A percentile compares a stretch with the other conserved stretches of the same genome.
Evolutionary conservation across 35 echinoderm and acorn worm genomes (phyloP).

Genomic region (Diadema setosum): DNA sequence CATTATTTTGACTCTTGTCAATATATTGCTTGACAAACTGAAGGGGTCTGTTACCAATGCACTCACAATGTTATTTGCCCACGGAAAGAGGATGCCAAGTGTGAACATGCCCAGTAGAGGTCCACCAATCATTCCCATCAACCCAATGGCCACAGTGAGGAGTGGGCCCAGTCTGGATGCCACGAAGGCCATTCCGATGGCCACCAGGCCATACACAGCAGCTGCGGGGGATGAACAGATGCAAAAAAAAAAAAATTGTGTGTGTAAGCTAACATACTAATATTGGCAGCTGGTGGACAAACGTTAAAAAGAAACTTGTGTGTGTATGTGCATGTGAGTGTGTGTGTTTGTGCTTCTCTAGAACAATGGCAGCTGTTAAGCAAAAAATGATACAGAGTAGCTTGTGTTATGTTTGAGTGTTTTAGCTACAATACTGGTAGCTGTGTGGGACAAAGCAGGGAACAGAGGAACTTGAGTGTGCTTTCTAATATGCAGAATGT

Average conservation of each 20-base stretch:
- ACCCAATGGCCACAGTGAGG: slow-evolving; percentile 50
- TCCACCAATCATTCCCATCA: slow-evolving; percentile 69
- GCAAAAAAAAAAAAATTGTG: neutral
- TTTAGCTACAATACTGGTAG: too few species aligned
- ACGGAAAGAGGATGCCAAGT: slow-evolving; percentile 74
- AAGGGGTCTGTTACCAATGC: neutral
- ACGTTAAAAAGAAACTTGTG: too few species aligned
- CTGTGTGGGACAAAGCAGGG: too few species aligned
- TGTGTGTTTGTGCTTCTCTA: too few species aligned
- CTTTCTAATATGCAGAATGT: too few species aligned
- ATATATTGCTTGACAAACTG: neutral
- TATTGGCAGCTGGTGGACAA: neutral
- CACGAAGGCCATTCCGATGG: slow-evolving; percentile 58
- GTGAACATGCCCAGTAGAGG: slow-evolving; percentile 65
- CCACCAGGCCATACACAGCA: slow-evolving; percentile 38
- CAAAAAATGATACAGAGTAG: too few species aligned
- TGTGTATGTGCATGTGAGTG: neutral
- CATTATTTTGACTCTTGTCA: neutral
- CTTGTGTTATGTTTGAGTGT: too few species aligned
- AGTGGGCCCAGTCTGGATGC: slow-evolving; percentile 62
- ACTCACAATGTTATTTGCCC: slow-evolving; percentile 71
- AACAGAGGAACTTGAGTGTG: too few species aligned
- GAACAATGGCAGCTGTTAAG: too few species aligned
- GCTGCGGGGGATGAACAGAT: slow-evolving; percentile 27
- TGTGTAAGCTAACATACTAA: neutral